Conservation (phyloP, 2,797 vertebrate species). For the Esox lucius region DNA sequence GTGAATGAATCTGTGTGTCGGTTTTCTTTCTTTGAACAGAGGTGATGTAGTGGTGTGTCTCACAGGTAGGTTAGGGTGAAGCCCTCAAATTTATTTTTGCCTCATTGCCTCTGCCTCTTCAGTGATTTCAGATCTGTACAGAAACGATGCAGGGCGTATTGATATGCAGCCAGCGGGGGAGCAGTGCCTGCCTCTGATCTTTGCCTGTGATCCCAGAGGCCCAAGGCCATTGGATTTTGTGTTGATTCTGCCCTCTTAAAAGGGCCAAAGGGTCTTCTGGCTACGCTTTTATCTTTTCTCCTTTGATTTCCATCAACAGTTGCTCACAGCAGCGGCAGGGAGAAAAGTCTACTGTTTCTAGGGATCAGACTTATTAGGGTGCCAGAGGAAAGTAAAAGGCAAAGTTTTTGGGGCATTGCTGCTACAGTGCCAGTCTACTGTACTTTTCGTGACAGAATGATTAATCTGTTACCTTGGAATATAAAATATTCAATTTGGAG, state of each 20-base stretch:
- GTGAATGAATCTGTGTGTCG: too few species aligned
- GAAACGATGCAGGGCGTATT: background rate
- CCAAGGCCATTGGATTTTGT: slow-evolving; percentile 55
- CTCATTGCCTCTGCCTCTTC: slow-evolving; percentile 2
- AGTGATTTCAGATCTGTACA: slow-evolving; percentile 9
- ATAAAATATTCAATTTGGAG: slow-evolving; percentile 37
- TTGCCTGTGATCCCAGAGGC: slow-evolving; percentile 52
- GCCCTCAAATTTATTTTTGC: background rate
- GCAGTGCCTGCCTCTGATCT: slow-evolving; percentile 46
- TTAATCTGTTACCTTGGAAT: slow-evolving; percentile 21
- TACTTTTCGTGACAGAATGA: slow-evolving; percentile 29
- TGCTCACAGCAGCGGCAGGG: slow-evolving; percentile 44
- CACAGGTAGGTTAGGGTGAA: background rate
- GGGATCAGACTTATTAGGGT: background rate
- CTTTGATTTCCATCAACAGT: slow-evolving; percentile 59
- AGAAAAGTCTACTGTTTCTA: background rate
- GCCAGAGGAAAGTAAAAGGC: background rate
- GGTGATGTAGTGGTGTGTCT: slow-evolving; percentile 15
- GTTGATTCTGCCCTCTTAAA: slow-evolving; percentile 49
- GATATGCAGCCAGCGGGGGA: slow-evolving; percentile 32
- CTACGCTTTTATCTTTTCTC: slow-evolving; percentile 58
- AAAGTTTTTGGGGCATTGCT: background rate
- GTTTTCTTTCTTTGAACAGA: slow-evolving; percentile 13
- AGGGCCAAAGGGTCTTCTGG: slow-evolving; percentile 47
- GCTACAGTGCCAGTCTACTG: background rate